A percentile compares a stretch with the other conserved stretches of the same genome.
phyloP scores from a whole-genome alignment of 1,140 invertebrate genomes.

The Nomia melanderi region DNA sequence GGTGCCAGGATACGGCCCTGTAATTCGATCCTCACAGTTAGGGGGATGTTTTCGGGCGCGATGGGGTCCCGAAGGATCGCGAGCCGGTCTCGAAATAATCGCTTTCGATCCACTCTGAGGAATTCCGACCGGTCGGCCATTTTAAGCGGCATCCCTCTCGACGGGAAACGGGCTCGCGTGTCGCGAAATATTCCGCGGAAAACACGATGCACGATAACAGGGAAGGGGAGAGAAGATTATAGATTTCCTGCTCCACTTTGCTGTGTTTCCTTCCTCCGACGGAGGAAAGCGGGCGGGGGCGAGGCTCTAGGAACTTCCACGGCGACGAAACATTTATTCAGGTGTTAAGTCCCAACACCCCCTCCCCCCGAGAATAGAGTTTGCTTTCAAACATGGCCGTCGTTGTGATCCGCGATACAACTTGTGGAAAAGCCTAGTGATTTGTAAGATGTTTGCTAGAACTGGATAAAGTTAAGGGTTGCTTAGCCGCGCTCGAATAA shows the following conservation, averaged over 20 bases:
- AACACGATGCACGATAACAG: constrained; percentile 19
- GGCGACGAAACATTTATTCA: not conserved
- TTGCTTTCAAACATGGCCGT: not conserved
- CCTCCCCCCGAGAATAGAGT: no score
- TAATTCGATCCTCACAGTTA: constrained; percentile 56
- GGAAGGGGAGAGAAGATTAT: constrained; percentile 28
- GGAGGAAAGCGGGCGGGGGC: not conserved
- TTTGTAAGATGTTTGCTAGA: no score
- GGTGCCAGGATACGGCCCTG: constrained; percentile 61
- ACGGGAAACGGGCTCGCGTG: constrained; percentile 14
- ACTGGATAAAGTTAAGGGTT: no score
- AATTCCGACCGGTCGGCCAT: constrained; percentile 33
- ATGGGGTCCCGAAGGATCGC: constrained; percentile 41
- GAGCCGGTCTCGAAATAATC: constrained; percentile 44
- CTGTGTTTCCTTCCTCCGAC: constrained; percentile 12
- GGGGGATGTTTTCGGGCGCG: constrained; percentile 41
- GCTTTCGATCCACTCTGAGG: constrained; percentile 23
- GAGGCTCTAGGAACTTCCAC: not conserved
- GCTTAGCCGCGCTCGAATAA: no score
- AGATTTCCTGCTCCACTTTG: constrained; percentile 39
- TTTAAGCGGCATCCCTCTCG: constrained; percentile 1
- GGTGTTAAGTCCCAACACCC: no score
- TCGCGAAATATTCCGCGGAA: constrained; percentile 27
- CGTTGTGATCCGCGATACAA: no score
- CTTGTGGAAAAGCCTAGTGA: no score